Base-by-base conservation (phyloP, 2,888 invertebrate species). In the Metopia argyrocephala region DNA sequence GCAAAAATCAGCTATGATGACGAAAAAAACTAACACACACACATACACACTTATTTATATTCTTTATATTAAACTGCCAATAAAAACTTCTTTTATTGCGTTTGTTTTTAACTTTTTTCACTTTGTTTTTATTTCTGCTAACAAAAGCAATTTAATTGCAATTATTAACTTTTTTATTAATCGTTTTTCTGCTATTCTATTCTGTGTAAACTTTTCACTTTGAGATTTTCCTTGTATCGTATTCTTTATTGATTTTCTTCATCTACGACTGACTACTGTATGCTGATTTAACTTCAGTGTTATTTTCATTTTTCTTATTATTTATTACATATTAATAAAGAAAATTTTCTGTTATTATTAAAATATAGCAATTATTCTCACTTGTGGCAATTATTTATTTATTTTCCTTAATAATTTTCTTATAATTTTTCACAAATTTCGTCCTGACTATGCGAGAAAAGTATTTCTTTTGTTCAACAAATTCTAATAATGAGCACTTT, bases 181-280 rank as follows among this genome's bases (percentile, higher is more conserved):
- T n/a, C n/a, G n/a, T n/a, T n/a, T n/a, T 56, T n/a, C 18, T 27
- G 27, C 20, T 31, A 15, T 48, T n/a, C 9, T 52, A 9, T 31
- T 28, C n/a, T 28, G 15, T 59, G 15, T 38, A 38, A 38, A 38
- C 15, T 50, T 76, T 76, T 64, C 64, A 69, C 70, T 64, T 76
- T 50, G 28, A 62, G 56, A 28, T 50, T 66, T 54, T 59, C 21
- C 23, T 78, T 71, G 46, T 78, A 62, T 66, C n/a, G 45, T 71
- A 69, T 65, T 79, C 52, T 79, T 70, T 79, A 79, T 79, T 79
- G 79, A 79, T 79, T 79, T 79, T 79, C 69, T 79, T 69, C 69
- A 74, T 74, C 68, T 12, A 54, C 48, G 50, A 28, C 21, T 54
- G 54, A n/a, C 48, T 62, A 45, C 25, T 62, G 75, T 21, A 52